phyloP scores from a whole-genome alignment of 2,113 vertebrate species.

The Cairina moschata region DNA sequence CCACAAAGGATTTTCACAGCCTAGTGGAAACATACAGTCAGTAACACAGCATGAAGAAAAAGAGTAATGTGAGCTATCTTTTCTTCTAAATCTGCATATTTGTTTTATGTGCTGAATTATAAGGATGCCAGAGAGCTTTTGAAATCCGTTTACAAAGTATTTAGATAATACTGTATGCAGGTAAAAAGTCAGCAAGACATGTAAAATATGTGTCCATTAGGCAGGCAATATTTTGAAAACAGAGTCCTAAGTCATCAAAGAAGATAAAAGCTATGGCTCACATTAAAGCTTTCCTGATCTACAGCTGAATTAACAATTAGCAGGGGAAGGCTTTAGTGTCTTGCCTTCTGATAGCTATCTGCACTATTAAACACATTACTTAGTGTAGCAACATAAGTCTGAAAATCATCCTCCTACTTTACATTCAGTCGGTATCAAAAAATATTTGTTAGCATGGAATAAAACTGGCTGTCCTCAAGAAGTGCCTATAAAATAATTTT shows the following conservation, averaged over 20 bases:
- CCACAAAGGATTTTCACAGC: not conserved
- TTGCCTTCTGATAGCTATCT: conserved; percentile 25
- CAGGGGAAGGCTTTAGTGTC: conserved; percentile 1
- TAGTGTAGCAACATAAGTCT: not conserved
- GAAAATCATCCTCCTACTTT: conserved; percentile 17
- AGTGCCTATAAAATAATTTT: not conserved
- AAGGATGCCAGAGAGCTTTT: not conserved
- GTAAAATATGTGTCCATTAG: conserved; percentile 42
- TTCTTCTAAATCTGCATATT: not conserved
- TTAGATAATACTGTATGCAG: not conserved
- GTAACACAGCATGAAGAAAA: not conserved
- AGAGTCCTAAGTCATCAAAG: conserved; percentile 55
- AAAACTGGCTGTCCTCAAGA: not conserved
- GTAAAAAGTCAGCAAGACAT: not conserved
- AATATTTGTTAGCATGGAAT: not conserved
- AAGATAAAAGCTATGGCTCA: conserved; percentile 60
- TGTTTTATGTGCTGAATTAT: not conserved
- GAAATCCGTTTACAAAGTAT: not conserved
- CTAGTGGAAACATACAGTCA: not conserved
- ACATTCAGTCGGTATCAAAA: not conserved
- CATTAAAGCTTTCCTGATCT: conserved; percentile 26
- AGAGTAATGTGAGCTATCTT: not conserved
- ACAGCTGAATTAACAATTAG: conserved; percentile 51
- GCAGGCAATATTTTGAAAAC: conserved; percentile 13
- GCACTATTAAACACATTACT: conserved; percentile 24